phyloP scores from a whole-genome alignment of 2,113 vertebrate genomes.

The Gobiocypris rarus region DNA sequence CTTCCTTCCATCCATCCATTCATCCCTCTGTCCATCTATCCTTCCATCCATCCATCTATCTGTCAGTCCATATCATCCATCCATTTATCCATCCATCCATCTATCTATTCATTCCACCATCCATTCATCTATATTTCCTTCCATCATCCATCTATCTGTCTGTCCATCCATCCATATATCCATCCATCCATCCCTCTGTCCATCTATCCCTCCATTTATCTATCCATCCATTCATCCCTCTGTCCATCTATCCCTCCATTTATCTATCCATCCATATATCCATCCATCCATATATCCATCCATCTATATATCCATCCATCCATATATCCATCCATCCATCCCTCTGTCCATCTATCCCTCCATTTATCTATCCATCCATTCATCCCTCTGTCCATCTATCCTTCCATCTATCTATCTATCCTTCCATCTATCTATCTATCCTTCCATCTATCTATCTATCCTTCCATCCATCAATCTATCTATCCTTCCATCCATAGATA shows the following conservation, averaged over 20 bases:
- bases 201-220: rapidly evolving
- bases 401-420: too few species aligned
- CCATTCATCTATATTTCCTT: too few species aligned
- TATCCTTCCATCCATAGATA: too few species aligned
- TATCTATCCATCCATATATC: neutral
- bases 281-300: neutral
- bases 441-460: too few species aligned
- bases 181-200: neutral
- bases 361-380: too few species aligned
- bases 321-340: too few species aligned
- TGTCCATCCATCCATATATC: too few species aligned
- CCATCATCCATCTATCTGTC: neutral
- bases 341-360: too few species aligned
- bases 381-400: too few species aligned
- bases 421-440: too few species aligned
- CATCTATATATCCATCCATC: neutral
- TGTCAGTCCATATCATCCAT: neutral
- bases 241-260: neutral
- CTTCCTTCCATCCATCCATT: too few species aligned
- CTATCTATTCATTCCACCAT: neutral
- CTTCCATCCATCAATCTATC: too few species aligned
- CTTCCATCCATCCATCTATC: neutral
- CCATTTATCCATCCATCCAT: rapidly evolving
- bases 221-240: rapidly evolving
- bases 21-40: rapidly evolving